Evolutionary conservation across 2,113 vertebrate species (phyloP), one percentile per base, ranked within the genome.

Genomic region (Alosa alosa): DNA sequence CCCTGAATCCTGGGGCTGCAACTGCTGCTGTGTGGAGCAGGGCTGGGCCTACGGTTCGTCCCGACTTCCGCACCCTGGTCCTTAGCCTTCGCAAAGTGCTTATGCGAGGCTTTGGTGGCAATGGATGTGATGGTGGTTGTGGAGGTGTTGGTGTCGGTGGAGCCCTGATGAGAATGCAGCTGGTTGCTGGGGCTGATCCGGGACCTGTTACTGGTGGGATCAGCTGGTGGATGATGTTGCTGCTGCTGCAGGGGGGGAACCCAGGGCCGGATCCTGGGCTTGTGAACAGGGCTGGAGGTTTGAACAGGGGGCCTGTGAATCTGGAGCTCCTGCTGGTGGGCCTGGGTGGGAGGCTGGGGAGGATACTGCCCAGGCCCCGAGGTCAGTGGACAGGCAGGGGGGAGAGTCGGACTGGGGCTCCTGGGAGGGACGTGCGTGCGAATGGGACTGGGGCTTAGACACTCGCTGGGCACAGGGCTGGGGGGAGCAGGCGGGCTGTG

Each of bases 391-490:
- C 84, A 88, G 1, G 90, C 87, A 75, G 88, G 85, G 84, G 84
- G 87, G 50, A 92, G 49, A 45, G 83, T 89, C 36, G 93, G 94
- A 89, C 92, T 93, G 0, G 94, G 94, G 72, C 94, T 94, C 89
- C 64, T 93, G 31, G 92, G 91, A 68, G 91, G 92, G 8, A 13
- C 7, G 18, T 90, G 86, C 84, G 84, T 90, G 0, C 57, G 85
- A 86, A 91, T 85, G 25, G 94, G 94, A 45, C 93, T 94, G 0
- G 92, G 94, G 92, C 94, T 95, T 31, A 89, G 93, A 60, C 94
- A 93, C 86, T 93, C 85, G 89, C 93, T 94, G 64, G 86, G 89
- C 86, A 84, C 88, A 1, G 94, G 94, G 84, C 94, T 95, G 52
- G 57, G 89, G 57, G 36, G 6, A 1, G n/a, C 31, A 0, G 86